Conservation (phyloP, 1,140 invertebrate species). For the Trachymyrmex septentrionalis region DNA sequence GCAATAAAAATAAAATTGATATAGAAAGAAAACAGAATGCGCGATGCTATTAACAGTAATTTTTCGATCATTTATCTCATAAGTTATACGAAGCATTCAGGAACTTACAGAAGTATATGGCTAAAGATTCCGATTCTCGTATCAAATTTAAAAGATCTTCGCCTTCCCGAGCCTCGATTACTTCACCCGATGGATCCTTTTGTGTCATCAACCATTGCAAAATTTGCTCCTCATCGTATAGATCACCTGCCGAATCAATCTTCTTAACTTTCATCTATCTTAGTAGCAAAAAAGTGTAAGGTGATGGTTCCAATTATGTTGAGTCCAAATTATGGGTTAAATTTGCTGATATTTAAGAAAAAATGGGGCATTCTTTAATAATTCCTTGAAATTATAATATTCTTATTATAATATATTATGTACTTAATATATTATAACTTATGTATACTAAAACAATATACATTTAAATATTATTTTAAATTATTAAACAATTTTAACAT, state of each 20-base stretch:
- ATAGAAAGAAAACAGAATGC: slow-evolving; percentile 29
- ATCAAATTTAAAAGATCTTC: slow-evolving; percentile 93
- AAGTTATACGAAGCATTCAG: not conserved
- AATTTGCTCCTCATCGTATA: slow-evolving; percentile 96
- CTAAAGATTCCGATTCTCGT: slow-evolving; percentile 93
- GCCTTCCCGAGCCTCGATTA: slow-evolving; percentile 96
- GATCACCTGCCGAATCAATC: slow-evolving; percentile 89
- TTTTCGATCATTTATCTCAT: slow-evolving; percentile 67
- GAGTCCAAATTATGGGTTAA: no score
- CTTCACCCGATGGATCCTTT: slow-evolving; percentile 95
- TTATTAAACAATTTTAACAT: no score
- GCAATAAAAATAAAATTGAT: slow-evolving; percentile 4
- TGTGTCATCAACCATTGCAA: slow-evolving; percentile 96
- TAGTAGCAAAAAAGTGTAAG: not conserved
- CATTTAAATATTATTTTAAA: no score
- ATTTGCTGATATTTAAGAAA: no score
- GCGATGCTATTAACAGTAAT: not conserved
- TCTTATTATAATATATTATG: no score
- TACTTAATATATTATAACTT: no score
- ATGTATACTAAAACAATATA: no score
- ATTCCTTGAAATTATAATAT: no score
- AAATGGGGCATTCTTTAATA: no score
- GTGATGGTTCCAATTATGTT: no score
- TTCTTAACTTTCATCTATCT: not conserved
- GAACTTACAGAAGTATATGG: slow-evolving; percentile 97